Conservation (phyloP, 2,888 invertebrate genomes). For the Dolichopus griseipennis region DNA sequence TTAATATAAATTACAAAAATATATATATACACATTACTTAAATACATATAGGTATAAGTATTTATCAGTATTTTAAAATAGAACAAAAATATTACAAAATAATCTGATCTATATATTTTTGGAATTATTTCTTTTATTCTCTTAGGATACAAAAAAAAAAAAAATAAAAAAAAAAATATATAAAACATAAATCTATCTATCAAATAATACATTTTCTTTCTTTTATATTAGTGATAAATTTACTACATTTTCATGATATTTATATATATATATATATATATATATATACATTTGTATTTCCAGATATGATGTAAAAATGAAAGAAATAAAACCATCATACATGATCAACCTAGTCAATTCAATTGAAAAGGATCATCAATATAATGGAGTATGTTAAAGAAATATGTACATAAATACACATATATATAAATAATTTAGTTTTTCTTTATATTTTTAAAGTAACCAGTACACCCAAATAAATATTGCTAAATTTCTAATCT, state of each 20-base stretch:
- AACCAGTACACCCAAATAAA: too few species aligned
- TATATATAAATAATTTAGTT: too few species aligned
- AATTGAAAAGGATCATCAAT: neutral
- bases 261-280: neutral
- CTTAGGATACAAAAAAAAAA: neutral
- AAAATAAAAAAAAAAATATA: too few species aligned
- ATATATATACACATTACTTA: neutral
- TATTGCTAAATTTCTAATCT: too few species aligned
- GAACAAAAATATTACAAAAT: neutral
- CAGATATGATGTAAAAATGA: too few species aligned
- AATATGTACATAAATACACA: neutral
- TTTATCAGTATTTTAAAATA: neutral
- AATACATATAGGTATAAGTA: too few species aligned
- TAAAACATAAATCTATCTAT: neutral
- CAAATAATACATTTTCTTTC: neutral
- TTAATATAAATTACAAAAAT: neutral
- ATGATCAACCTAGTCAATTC: conserved; percentile 3
- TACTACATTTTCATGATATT: neutral
- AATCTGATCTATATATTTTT: neutral
- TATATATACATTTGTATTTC: too few species aligned
- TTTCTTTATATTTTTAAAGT: too few species aligned
- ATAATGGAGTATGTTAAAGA: neutral
- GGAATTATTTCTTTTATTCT: neutral
- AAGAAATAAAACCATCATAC: neutral
- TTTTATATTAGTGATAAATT: neutral